Evolutionary conservation across 2,888 invertebrate genomes (phyloP).

Genomic region (Lacanobia oleracea): DNA sequence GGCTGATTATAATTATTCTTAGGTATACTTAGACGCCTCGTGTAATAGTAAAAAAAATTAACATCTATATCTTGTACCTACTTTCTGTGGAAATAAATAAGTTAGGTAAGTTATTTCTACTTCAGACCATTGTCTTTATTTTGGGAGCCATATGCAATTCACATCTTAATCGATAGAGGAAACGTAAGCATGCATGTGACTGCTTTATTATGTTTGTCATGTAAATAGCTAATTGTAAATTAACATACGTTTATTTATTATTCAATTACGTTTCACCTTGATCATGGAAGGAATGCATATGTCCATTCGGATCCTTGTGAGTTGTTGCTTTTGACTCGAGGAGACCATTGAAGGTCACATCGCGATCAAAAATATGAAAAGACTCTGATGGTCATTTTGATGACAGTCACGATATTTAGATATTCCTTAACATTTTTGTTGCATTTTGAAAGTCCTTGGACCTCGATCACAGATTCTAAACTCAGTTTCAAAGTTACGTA

Average conservation of each 20-base stretch:
- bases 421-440: not conserved
- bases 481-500: not conserved
- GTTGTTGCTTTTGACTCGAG: not conserved
- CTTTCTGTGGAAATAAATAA: too few species aligned
- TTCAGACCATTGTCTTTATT: not conserved
- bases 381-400: too few species aligned
- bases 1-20: not conserved
- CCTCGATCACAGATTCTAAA: not conserved
- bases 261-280: conserved; percentile 12
- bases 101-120: too few species aligned
- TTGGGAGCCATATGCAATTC: not conserved
- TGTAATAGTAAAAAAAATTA: not conserved
- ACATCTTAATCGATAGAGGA: conserved; percentile 11
- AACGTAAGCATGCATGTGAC: conserved; percentile 13
- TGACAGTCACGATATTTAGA: too few species aligned
- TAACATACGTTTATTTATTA: conserved; percentile 19
- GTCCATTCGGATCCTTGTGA: not conserved
- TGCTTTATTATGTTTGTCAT: conserved; percentile 10
- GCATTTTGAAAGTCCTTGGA: not conserved
- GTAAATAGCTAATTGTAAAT: conserved; percentile 40
- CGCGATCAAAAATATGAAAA: not conserved
- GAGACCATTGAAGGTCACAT: not conserved
- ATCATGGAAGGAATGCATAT: not conserved
- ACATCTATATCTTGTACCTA: too few species aligned
- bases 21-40: not conserved